Evolutionary conservation across 1,140 invertebrate species (phyloP), one percentile per base, ranked within the genome.

Genomic region (Cydia amplana): DNA sequence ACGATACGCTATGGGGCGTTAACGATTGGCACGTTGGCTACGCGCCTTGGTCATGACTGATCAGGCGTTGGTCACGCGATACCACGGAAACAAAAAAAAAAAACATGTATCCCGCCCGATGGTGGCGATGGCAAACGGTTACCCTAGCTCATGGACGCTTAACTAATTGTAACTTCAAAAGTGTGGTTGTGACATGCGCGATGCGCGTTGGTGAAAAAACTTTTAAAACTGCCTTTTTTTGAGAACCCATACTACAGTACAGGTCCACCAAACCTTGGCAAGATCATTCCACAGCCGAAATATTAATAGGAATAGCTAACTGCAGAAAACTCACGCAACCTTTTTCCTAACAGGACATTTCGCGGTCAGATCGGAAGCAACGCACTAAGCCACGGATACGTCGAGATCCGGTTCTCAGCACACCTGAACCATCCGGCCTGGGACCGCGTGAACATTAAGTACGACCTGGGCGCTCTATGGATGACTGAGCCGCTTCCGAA

Each of bases 331-430:
- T 7, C 7, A 60, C 6, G 18, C n/a, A 16, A n/a, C 18, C 55
- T 60, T 60, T 16, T n/a, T 28, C 28, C 28, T 28, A 4, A 60
- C 7, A 60, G 55, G 2, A 20, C 55, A 7, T 9, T 20, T 4
- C 55, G 18, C 6, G 55, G 55, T 2, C 55, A 60, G 55, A 9
- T 60, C n/a, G 55, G 55, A 60, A 60, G 55, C 55, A 60, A 60
- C 55, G 16, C 18, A 1, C 18, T 60, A 20, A 20, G n/a, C 9
- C 55, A 60, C n/a, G 55, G 55, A 0, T 60, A 60, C 55, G 16
- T 10, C 0, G 55, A 20, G 18, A 20, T 60, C 55, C n/a, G 18
- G 2, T 60, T 60, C 55, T 60, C 55, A 16, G 4, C 5, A 4
- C 2, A 20, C 55, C 55, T 20, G 18, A 60, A 3, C 7, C 55